Conservation (phyloP, 1,140 invertebrate genomes). For the Phymorhynchus buccinoides region DNA sequence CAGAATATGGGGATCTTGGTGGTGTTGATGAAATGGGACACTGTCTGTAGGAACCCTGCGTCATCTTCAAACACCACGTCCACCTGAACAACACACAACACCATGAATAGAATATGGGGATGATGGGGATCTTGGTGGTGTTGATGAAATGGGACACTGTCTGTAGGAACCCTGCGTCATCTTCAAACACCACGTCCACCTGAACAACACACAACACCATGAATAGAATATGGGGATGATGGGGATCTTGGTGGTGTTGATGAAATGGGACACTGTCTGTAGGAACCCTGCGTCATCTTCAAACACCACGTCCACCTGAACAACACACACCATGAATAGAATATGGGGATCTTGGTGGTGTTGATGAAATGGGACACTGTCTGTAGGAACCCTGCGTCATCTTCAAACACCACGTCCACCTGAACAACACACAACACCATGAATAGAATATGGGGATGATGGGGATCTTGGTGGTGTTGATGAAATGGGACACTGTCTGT, state of each 20-base stretch:
- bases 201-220: conserved; percentile 49
- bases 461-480: conserved; percentile 86
- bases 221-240: conserved; percentile 89
- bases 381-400: conserved; percentile 88
- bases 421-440: conserved; percentile 49
- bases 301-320: conserved; percentile 84
- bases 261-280: conserved; percentile 83
- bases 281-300: conserved; percentile 90
- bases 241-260: conserved; percentile 86
- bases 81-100: conserved; percentile 64
- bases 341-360: conserved; percentile 89
- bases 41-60: conserved; percentile 87
- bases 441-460: conserved; percentile 89
- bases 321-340: too few relatives aligned
- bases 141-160: conserved; percentile 84
- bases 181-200: conserved; percentile 87
- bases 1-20: conserved; percentile 92
- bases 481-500: conserved; percentile 83
- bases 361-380: conserved; percentile 84
- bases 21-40: conserved; percentile 82
- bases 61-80: conserved; percentile 92
- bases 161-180: conserved; percentile 88
- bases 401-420: conserved; percentile 87
- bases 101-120: too few relatives aligned
- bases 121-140: conserved; percentile 88